These are phyloP conservation scores for Sitobion miscanthi DNA, from an alignment of 1,140 invertebrate genomes.

Conservation along the genomic window DNA sequence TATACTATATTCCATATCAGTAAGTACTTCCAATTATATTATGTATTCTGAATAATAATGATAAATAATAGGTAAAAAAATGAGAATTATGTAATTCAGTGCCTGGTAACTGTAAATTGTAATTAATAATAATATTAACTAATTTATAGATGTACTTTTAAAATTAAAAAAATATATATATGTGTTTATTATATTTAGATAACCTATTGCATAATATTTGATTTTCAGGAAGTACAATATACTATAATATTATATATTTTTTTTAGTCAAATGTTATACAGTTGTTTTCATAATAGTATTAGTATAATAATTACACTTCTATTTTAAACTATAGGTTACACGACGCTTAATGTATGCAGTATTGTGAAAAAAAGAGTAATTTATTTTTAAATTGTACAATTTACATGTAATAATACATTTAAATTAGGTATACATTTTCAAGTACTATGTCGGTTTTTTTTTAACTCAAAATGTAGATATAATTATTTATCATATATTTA, in stretches of 20 bases:
- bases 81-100: neutral
- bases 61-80: neutral
- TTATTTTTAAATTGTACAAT: too few relatives aligned
- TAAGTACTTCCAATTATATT: too few relatives aligned
- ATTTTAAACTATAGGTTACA: neutral
- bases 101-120: neutral
- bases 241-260: too few relatives aligned
- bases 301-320: neutral
- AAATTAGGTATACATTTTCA: too few relatives aligned
- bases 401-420: too few relatives aligned
- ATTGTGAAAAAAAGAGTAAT: too few relatives aligned
- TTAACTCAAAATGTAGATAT: neutral
- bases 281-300: neutral
- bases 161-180: neutral
- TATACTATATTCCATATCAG: neutral
- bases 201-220: neutral
- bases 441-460: neutral
- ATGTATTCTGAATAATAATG: neutral
- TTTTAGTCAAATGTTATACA: neutral
- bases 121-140: neutral
- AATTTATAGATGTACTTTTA: neutral
- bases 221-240: neutral
- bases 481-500: neutral
- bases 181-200: neutral
- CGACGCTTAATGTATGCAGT: too few relatives aligned